Conservation (phyloP, 2,888 invertebrate genomes). For the Ellobium chinense region DNA sequence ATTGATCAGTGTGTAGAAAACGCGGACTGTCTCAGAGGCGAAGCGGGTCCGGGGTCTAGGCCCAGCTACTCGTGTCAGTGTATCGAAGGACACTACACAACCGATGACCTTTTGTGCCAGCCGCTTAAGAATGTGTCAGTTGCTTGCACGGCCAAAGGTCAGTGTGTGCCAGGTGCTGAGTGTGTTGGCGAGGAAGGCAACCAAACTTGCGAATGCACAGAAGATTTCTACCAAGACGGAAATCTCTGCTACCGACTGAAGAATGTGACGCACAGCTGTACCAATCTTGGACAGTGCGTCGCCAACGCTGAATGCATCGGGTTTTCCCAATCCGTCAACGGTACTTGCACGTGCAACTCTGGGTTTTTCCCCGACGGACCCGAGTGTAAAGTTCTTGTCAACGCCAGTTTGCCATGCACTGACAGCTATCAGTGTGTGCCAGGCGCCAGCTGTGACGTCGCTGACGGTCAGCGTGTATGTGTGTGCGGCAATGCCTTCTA, state of each 20-base stretch:
- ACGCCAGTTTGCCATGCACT: slow-evolving; percentile 1
- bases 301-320: slow-evolving; percentile 31
- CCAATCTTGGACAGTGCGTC: slow-evolving; percentile 36
- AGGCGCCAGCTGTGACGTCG: slow-evolving; percentile 19
- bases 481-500: slow-evolving; percentile 27
- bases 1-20: slow-evolving; percentile 47
- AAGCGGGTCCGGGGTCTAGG: too few relatives aligned
- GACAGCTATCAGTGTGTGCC: slow-evolving; percentile 1
- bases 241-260: slow-evolving; percentile 5
- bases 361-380: slow-evolving; percentile 40
- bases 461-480: neutral
- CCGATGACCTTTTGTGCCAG: neutral
- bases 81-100: slow-evolving; percentile 14
- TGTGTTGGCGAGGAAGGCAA: slow-evolving; percentile 12
- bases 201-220: slow-evolving; percentile 37
- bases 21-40: slow-evolving; percentile 31
- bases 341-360: slow-evolving; percentile 19
- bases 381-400: slow-evolving; percentile 19
- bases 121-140: slow-evolving; percentile 13
- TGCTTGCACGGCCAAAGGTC: slow-evolving; percentile 43
- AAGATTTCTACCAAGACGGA: slow-evolving; percentile 42
- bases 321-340: neutral
- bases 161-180: slow-evolving; percentile 48
- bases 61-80: slow-evolving; percentile 5
- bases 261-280: slow-evolving; percentile 1